A percentile compares a stretch with the other conserved stretches of the same genome.
phyloP scores from a whole-genome alignment of 64 coral and sea anemone genomes.

The Orbicella faveolata region DNA sequence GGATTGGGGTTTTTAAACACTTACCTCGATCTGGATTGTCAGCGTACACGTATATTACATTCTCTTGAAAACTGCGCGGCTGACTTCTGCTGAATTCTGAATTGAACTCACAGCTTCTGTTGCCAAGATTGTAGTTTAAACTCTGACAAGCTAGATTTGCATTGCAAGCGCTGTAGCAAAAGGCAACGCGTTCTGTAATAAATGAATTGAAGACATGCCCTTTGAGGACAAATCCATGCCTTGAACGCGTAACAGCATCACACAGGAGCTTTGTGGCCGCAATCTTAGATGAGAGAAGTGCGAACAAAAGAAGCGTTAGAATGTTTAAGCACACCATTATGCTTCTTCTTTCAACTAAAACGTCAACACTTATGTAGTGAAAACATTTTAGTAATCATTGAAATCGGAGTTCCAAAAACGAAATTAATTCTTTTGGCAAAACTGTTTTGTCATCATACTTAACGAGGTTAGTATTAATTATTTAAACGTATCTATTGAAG shows the following conservation, averaged over 20 bases:
- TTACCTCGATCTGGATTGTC: slow-evolving; percentile 30
- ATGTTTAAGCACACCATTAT: not conserved
- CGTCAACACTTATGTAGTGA: no score
- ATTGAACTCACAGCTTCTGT: slow-evolving; percentile 7
- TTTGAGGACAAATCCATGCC: not conserved
- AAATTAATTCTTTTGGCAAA: no score
- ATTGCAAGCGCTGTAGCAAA: slow-evolving; percentile 20
- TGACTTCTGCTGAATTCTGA: slow-evolving; percentile 17
- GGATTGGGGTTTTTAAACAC: not conserved
- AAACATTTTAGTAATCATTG: no score
- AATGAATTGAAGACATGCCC: slow-evolving; percentile 6
- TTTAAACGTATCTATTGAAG: no score
- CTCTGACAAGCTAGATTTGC: slow-evolving; percentile 1
- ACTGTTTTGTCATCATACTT: no score
- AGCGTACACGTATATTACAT: not conserved
- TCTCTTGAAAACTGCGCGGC: not conserved
- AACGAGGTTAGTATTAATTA: no score
- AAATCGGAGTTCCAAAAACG: no score
- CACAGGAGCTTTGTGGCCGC: not conserved
- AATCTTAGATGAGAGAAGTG: not conserved
- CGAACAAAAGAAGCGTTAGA: not conserved
- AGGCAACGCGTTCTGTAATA: not conserved
- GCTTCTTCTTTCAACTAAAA: no score
- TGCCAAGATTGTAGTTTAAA: not conserved
- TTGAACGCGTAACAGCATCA: not conserved